These are phyloP conservation scores for Spermophilus dauricus DNA, from an alignment of 2,113 vertebrate species.

Conservation along the genomic window DNA sequence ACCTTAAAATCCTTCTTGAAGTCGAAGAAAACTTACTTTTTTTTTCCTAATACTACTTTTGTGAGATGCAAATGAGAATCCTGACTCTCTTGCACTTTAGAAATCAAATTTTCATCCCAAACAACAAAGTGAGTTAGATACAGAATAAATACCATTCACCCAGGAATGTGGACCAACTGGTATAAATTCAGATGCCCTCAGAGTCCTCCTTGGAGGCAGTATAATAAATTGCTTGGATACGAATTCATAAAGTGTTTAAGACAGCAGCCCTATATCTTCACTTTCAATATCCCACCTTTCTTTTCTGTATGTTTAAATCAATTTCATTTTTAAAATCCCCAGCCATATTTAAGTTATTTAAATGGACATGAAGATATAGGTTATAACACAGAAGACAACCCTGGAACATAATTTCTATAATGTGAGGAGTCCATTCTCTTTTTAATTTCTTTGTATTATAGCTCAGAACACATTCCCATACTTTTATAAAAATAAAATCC, in stretches of 20 bases:
- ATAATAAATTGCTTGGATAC: background rate
- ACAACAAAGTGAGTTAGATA: background rate
- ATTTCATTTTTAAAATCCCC: background rate
- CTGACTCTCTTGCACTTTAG: background rate
- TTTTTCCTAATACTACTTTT: background rate
- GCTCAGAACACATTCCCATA: background rate
- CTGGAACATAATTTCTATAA: background rate
- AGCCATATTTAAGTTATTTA: background rate
- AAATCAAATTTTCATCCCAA: background rate
- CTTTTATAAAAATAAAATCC: background rate
- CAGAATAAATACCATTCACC: background rate
- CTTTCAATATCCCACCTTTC: background rate
- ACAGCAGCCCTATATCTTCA: background rate
- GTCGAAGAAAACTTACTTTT: background rate
- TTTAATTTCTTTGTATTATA: background rate
- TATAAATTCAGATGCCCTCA: conserved; percentile 3
- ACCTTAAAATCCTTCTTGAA: conserved; percentile 27
- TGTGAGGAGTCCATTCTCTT: background rate
- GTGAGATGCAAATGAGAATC: background rate
- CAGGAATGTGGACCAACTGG: background rate
- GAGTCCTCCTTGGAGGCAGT: background rate
- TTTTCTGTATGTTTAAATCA: background rate
- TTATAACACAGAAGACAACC: background rate
- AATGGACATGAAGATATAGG: background rate
- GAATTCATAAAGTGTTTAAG: background rate